phyloP scores from a whole-genome alignment of 2,797 vertebrate genomes.

The Rousettus madagascariensis region DNA sequence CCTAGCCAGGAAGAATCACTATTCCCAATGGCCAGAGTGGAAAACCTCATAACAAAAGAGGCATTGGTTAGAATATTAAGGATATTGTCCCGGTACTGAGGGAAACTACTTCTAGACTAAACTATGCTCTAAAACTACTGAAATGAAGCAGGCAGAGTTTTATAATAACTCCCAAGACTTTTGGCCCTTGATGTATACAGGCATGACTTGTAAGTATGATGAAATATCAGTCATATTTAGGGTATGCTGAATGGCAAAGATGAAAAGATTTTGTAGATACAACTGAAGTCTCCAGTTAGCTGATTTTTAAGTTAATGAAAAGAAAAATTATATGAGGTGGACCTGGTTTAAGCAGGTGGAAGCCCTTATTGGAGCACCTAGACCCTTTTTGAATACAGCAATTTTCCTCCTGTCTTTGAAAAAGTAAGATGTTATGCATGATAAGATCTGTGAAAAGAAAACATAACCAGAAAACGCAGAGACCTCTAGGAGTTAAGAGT shows the following conservation, averaged over 20 bases:
- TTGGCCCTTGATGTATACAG: background rate
- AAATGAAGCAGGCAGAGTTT: background rate
- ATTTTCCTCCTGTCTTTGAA: background rate
- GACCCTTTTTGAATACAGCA: background rate
- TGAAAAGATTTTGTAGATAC: background rate
- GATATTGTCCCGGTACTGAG: background rate
- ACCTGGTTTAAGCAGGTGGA: background rate
- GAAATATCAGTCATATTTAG: background rate
- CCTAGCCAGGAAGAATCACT: background rate
- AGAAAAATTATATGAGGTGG: background rate
- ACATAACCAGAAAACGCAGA: background rate
- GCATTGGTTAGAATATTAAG: background rate
- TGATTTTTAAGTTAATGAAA: background rate
- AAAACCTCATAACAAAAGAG: background rate
- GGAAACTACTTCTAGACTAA: background rate
- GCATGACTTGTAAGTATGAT: background rate
- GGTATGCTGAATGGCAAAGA: background rate
- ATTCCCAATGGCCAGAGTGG: background rate
- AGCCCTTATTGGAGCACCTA: background rate
- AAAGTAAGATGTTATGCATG: background rate
- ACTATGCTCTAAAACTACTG: background rate
- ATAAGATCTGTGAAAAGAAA: background rate
- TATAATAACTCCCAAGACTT: background rate
- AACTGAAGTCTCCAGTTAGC: background rate
- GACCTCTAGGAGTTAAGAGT: background rate